Evolutionary conservation across 1,140 invertebrate species (phyloP), one percentile per base, ranked within the genome.

Genomic region (Drosophila pseudoananassae): DNA sequence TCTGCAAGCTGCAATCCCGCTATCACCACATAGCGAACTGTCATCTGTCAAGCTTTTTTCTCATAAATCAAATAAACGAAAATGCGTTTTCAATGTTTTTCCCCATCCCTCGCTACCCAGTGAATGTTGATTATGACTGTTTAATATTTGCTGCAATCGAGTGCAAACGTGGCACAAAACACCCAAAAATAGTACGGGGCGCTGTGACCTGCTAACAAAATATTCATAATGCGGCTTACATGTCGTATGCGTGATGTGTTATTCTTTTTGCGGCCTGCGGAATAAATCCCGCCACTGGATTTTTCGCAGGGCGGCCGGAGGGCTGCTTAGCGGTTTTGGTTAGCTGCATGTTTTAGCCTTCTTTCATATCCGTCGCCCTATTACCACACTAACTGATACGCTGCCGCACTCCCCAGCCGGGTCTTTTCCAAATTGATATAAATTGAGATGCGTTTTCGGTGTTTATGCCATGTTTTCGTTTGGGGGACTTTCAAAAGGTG

Each of bases 181-280:
- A 36, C 33, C 33, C 33, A n/a, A 36, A 36, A n/a, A 36, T 36
- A 36, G 10, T 36, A 12, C 12, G 33, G 10, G 33, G 33, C 33
- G 33, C 2, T 36, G 33, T 36, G 33, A 36, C 33, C 33, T 36
- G 33, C 33, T 66, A 77, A 87, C 81, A 78, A 85, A 87, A 85
- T 85, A 85, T 87, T 88, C 82, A 87, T 87, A 87, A 87, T 88
- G 82, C 82, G 83, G 82, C 82, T 88, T 61, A 76, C 83, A 88
- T 87, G 83, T 88, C 82, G 82, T 69, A 88, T 87, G 75, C 65
- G 78, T 78, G 83, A 82, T 87, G 83, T 78, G 82, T 61, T 82
- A 87, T 88, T 88, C 83, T 88, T 87, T 87, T 88, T 85, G 74
- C 52, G 81, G 68, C 38, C 36, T 51, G 43, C 45, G 14, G 29